Base-by-base conservation (phyloP, 2,113 vertebrate genomes). In the Heptranchias perlo region DNA sequence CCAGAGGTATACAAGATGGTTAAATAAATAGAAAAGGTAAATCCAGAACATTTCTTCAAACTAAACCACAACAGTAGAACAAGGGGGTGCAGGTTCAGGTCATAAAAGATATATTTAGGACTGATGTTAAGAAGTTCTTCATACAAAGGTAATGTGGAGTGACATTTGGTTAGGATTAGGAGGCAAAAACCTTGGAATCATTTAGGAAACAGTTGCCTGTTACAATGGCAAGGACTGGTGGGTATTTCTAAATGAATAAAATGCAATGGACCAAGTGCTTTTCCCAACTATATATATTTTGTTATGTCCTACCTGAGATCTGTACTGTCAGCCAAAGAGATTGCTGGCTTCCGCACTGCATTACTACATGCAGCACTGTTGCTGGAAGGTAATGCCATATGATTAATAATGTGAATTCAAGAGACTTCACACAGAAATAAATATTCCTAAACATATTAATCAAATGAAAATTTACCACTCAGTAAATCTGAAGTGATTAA, bases 321-420 rank as follows among this genome's bases (percentile, higher is more conserved):
- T 0, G 99, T 99, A 98, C 99, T 99, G 97, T 99, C 99, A 1
- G 99, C 99, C 94, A 99, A 97, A 96, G 99, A 99, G 97, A 99
- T 99, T 94, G 99, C 99, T 0, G 99, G 99, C 96, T 99, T 99
- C 96, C 99, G 98, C 95, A 99, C 99, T 0, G 99, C 99, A 25
- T 98, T 99, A 97, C 98, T 99, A 95, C 99, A 99, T 1, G 99
- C 99, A 0, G 99, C 99, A 0, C 99, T 99, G 98, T 99, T 99
- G 96, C 99, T 99, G 97, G 0, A 0, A 96, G 64, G 96, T 0
- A 96, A 39, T 96, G 78, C 14, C n/a, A 86, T 25, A 7, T 31
- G 94, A 21, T 95, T 67, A 95, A 95, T 52, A 95, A 69, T 35
- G 64, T 52, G 64, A 93, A 62, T 54, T n/a, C 87, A 35, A 61